These are phyloP conservation scores for Chloroceryle inda DNA, from an alignment of 2,797 vertebrate genomes.

Conservation along the genomic window DNA sequence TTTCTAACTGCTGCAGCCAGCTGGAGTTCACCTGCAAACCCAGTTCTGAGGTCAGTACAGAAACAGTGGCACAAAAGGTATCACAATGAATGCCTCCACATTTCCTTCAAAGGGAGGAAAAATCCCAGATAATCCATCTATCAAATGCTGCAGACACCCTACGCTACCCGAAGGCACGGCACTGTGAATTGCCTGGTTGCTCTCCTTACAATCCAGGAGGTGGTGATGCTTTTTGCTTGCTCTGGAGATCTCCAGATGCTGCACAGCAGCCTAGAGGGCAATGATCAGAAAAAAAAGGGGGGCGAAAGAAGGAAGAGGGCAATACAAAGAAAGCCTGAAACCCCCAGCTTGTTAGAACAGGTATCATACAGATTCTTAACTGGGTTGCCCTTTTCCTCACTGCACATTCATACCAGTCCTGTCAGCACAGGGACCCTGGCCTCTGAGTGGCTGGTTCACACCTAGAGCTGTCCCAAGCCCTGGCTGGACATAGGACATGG, in stretches of 20 bases:
- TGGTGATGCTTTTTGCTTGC: not conserved
- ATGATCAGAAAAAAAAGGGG: too few species aligned
- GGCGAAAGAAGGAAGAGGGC: not conserved
- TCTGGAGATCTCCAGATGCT: not conserved
- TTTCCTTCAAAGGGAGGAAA: not conserved
- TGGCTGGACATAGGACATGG: accelerated
- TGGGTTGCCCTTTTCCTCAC: not conserved
- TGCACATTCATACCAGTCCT: not conserved
- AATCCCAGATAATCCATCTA: not conserved
- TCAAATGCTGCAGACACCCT: too few species aligned
- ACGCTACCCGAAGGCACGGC: accelerated
- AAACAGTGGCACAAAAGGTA: not conserved
- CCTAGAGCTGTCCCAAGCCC: not conserved
- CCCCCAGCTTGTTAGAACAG: not conserved
- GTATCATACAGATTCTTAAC: not conserved
- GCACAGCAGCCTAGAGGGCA: not conserved
- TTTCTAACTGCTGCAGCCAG: not conserved
- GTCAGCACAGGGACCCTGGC: not conserved
- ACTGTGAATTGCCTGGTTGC: not conserved
- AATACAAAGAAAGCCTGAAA: not conserved
- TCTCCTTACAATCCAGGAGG: not conserved
- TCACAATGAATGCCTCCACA: not conserved
- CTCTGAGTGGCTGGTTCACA: not conserved
- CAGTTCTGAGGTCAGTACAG: not conserved
- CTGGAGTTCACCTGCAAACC: not conserved